These are phyloP conservation scores for Glossophaga mutica DNA, from an alignment of 2,797 vertebrate genomes.

Conservation along the genomic window DNA sequence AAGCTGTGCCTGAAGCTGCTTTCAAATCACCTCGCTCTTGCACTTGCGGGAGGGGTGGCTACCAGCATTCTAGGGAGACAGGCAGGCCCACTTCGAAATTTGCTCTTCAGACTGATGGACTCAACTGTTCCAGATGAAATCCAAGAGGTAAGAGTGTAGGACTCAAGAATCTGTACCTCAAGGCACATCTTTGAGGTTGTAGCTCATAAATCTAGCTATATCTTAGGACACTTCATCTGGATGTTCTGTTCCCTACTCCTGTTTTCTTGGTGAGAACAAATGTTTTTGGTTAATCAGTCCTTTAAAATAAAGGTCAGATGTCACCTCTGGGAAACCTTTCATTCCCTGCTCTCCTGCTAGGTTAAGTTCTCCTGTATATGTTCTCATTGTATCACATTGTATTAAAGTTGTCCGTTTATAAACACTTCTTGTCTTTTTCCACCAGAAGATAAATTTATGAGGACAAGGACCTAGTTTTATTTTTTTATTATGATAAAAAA, in stretches of 20 bases:
- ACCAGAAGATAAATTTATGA: neutral
- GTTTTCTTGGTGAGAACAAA: neutral
- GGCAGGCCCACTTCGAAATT: slow-evolving; percentile 87
- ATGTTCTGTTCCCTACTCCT: neutral
- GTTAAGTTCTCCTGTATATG: neutral
- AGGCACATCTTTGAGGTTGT: neutral
- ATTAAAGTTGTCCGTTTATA: slow-evolving; percentile 2
- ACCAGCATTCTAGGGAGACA: slow-evolving; percentile 89
- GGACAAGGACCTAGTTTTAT: neutral
- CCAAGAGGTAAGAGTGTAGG: slow-evolving; percentile 83
- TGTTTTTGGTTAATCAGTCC: slow-evolving; percentile 2
- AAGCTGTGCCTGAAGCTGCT: slow-evolving; percentile 88
- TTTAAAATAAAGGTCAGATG: slow-evolving; percentile 13
- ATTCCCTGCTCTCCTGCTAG: neutral
- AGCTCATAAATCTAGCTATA: neutral
- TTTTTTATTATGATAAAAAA: neutral
- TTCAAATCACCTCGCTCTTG: slow-evolving; percentile 89
- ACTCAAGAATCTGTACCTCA: neutral
- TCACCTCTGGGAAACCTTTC: neutral
- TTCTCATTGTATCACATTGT: neutral
- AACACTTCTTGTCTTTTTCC: neutral
- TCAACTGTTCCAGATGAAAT: slow-evolving; percentile 90
- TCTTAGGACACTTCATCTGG: neutral
- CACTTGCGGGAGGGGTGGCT: slow-evolving; percentile 88
- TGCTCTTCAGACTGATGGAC: slow-evolving; percentile 88